Evolutionary conservation across 2,888 invertebrate genomes (phyloP).

Genomic region (Rhaphigaster nebulosa): DNA sequence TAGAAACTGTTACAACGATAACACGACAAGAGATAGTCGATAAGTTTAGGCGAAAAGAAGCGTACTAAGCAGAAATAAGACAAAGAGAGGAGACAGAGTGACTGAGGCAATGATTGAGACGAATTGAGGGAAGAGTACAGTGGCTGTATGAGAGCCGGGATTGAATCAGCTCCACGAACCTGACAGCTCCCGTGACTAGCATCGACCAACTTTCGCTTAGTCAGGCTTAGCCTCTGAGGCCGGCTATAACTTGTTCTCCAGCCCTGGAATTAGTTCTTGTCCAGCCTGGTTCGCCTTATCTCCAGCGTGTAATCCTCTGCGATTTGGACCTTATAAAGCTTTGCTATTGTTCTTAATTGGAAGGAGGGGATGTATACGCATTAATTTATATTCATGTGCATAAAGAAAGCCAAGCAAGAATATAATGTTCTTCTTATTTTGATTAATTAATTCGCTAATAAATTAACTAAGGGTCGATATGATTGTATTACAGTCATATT

Average conservation of each 20-base stretch:
- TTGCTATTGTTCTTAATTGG: background rate
- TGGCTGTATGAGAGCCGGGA: slow-evolving; percentile 18
- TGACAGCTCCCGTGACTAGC: slow-evolving; percentile 43
- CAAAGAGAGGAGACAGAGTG: background rate
- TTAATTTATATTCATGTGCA: background rate
- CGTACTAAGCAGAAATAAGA: background rate
- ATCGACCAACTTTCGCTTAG: slow-evolving; percentile 43
- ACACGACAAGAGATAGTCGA: background rate
- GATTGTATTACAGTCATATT: background rate
- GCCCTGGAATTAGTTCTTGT: slow-evolving; percentile 20
- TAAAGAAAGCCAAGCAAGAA: background rate
- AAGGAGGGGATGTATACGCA: background rate
- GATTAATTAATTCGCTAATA: background rate
- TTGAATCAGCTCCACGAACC: background rate
- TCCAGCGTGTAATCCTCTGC: background rate
- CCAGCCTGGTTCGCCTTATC: background rate
- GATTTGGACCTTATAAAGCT: background rate
- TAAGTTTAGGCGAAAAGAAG: background rate
- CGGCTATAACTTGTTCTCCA: slow-evolving; percentile 1
- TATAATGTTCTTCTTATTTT: background rate
- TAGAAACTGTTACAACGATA: background rate
- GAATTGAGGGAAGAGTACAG: too few relatives aligned
- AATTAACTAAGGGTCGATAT: background rate
- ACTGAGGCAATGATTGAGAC: too few relatives aligned
- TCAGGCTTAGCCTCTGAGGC: slow-evolving; percentile 10